These are phyloP conservation scores for Protaetia brevitarsis DNA, from an alignment of 1,140 invertebrate species.

Conservation along the genomic window DNA sequence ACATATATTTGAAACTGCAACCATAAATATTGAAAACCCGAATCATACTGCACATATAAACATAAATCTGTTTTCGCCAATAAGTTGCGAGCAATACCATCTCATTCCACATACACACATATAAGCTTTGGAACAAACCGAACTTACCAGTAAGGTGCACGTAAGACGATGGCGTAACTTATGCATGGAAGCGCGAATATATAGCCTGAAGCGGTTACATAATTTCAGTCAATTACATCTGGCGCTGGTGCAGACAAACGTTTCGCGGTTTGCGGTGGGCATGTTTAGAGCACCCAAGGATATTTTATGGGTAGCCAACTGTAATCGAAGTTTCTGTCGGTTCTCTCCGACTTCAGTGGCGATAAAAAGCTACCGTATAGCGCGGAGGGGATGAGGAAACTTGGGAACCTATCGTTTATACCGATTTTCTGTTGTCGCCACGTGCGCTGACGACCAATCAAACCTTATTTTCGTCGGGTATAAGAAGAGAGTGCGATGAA, in stretches of 20 bases:
- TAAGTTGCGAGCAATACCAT: background rate
- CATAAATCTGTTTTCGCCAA: too few relatives aligned
- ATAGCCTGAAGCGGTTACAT: conserved; percentile 16
- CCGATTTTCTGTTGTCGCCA: too few relatives aligned
- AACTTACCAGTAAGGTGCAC: background rate
- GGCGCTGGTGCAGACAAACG: conserved; percentile 16
- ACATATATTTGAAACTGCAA: too few relatives aligned
- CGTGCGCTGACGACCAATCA: too few relatives aligned
- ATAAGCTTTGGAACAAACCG: background rate
- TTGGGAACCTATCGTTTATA: too few relatives aligned
- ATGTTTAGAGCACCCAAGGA: conserved; percentile 15
- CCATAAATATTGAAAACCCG: too few relatives aligned
- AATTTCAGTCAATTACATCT: conserved; percentile 25
- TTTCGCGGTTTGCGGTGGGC: conserved; percentile 16
- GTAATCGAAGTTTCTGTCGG: conserved; percentile 10
- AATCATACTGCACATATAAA: too few relatives aligned
- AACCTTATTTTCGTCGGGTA: too few relatives aligned
- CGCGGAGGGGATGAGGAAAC: background rate
- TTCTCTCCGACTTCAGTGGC: conserved; percentile 1
- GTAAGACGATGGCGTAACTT: background rate
- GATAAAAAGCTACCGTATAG: background rate
- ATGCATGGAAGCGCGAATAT: conserved; percentile 1
- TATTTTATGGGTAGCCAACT: background rate
- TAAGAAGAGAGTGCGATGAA: too few relatives aligned
- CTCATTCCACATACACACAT: background rate